These are phyloP conservation scores for Progne subis DNA, from an alignment of 2,113 vertebrate genomes.

Conservation along the genomic window DNA sequence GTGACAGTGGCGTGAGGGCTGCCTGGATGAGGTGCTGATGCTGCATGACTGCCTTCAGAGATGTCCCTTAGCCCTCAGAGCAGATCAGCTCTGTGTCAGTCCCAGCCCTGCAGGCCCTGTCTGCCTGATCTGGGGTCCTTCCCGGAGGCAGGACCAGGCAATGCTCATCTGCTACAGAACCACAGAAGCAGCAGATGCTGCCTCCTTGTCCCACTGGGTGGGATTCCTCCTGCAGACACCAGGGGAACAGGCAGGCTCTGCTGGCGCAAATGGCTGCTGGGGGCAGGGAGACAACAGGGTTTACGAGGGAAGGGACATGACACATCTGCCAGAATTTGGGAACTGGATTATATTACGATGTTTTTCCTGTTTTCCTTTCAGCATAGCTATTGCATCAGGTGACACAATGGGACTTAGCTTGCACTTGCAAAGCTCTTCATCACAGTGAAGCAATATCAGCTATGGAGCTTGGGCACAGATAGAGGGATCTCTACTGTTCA, in stretches of 20 bases:
- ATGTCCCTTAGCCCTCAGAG: neutral
- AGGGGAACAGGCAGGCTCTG: neutral
- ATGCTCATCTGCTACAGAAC: neutral
- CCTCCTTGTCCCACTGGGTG: neutral
- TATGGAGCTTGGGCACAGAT: fast-evolving
- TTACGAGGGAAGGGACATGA: neutral
- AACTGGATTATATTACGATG: neutral
- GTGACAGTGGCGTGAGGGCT: neutral
- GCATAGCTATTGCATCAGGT: neutral
- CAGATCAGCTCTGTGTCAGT: neutral
- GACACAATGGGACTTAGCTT: neutral
- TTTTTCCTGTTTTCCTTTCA: neutral
- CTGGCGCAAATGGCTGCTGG: neutral
- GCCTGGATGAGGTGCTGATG: neutral
- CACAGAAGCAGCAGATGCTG: neutral
- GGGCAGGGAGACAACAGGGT: neutral
- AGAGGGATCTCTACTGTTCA: neutral
- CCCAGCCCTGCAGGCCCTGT: neutral
- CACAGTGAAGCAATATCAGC: neutral
- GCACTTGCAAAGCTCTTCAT: neutral
- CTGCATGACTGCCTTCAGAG: neutral
- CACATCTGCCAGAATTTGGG: neutral
- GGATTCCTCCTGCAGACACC: neutral
- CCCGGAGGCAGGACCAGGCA: neutral
- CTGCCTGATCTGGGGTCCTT: neutral